Base-by-base conservation (phyloP, 2,797 vertebrate species). In the Muraenolepis orangiensis region DNA sequence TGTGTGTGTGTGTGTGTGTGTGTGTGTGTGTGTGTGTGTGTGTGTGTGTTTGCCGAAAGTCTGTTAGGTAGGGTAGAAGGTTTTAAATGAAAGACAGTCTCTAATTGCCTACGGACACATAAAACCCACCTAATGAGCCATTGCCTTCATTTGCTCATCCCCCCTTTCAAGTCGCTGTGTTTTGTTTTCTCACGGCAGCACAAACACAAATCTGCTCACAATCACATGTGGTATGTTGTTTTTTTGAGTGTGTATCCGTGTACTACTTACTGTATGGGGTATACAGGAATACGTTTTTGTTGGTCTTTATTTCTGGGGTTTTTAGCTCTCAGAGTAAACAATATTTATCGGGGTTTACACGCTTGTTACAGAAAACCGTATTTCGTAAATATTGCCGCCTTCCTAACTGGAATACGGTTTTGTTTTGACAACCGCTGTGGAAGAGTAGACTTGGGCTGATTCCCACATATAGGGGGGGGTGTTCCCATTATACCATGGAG, bases 51-150 rank as follows among this genome's bases (percentile, higher is more conserved):
- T n/a, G n/a, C n/a, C n/a, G n/a, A n/a, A 75, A 82, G 75, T 86
- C 86, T 91, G 86, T 89, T 91, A n/a, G n/a, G 91, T 91, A 86
- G 85, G 87, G 86, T 81, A 80, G 87, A 87, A 86, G 91, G 83
- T 91, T 91, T 92, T 89, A 91, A 91, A 91, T 91, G 87, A 90
- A 87, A 88, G 85, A 88, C 88, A 87, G 87, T 89, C 82, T 91
- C 87, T 93, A 92, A 93, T 90, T 90, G 91, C 90, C 89, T 78
- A 89, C 81, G 85, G 88, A 90, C 88, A 92, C 91, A 92, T 91
- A 91, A 90, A 93, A 90, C 84, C 85, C 74, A 79, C 81, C 90
- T 91, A 92, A 93, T 91, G 90, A 93, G 89, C 89, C 89, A 84
- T 85, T 78, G 88, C 89, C 88, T 90, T 91, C 87, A 86, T 91